Conservation (phyloP, 2,113 vertebrate species). For the Ahaetulla prasina region DNA sequence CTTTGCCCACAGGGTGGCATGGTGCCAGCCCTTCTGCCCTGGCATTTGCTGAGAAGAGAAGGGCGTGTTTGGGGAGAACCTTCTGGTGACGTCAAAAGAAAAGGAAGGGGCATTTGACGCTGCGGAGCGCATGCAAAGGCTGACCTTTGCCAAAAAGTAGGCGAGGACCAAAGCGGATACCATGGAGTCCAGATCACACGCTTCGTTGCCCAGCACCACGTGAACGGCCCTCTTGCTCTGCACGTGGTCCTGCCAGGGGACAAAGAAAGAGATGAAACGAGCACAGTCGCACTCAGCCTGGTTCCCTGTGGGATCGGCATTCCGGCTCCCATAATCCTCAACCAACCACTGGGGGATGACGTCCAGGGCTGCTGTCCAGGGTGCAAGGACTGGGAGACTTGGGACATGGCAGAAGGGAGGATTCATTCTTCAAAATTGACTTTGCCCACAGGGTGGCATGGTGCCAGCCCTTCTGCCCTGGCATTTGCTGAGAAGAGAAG, state of each 20-base stretch:
- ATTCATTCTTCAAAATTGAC: not conserved
- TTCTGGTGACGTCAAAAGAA: not conserved
- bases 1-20: not conserved
- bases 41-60: not conserved
- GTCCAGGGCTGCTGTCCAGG: no score
- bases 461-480: not conserved
- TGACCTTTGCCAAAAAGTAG: slow-evolving; percentile 86
- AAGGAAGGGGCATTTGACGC: not conserved
- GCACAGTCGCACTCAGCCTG: not conserved
- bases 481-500: not conserved
- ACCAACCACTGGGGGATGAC: not conserved
- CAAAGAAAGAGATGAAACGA: not conserved
- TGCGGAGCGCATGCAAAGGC: slow-evolving; percentile 1
- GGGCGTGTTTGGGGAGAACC: not conserved
- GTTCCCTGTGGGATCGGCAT: not conserved
- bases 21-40: not conserved
- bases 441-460: not conserved
- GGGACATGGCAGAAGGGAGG: no score
- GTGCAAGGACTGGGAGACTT: no score
- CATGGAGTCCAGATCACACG: slow-evolving; percentile 91
- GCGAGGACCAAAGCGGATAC: slow-evolving; percentile 83
- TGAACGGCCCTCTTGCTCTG: slow-evolving; percentile 67
- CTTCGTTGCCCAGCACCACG: slow-evolving; percentile 88
- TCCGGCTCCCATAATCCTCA: not conserved
- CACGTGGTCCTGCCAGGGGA: slow-evolving; percentile 40